A percentile compares a stretch with the other conserved stretches of the same genome.
Conservation (phyloP, 1,140 invertebrate genomes). For the Achroia grisella region DNA sequence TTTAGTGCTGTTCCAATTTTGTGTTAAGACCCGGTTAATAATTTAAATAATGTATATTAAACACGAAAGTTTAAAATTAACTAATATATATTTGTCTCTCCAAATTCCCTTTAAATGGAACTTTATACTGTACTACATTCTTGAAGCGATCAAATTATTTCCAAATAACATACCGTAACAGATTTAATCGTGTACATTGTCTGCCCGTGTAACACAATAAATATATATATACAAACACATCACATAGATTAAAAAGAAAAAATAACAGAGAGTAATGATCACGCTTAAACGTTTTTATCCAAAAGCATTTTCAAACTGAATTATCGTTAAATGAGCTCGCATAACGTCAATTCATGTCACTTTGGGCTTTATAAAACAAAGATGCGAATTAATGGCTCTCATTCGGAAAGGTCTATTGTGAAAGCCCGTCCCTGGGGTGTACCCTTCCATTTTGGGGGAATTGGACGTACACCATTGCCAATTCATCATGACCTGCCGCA, state of each 20-base stretch:
- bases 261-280: slow-evolving; percentile 16
- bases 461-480: slow-evolving; percentile 57
- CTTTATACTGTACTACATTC: too few relatives aligned
- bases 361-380: slow-evolving; percentile 66
- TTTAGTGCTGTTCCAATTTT: too few relatives aligned
- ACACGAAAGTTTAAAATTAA: too few relatives aligned
- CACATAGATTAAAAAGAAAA: background rate
- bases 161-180: too few relatives aligned
- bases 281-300: slow-evolving; percentile 25
- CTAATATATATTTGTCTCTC: too few relatives aligned
- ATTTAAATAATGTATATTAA: too few relatives aligned
- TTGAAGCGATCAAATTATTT: too few relatives aligned
- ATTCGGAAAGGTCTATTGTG: slow-evolving; percentile 64
- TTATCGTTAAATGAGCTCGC: slow-evolving; percentile 54
- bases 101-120: too few relatives aligned
- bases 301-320: slow-evolving; percentile 42
- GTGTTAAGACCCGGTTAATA: too few relatives aligned
- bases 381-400: slow-evolving; percentile 68
- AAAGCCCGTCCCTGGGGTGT: slow-evolving; percentile 52
- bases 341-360: slow-evolving; percentile 58
- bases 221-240: too few relatives aligned
- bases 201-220: too few relatives aligned
- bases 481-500: slow-evolving; percentile 29
- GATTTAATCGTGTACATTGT: too few relatives aligned
- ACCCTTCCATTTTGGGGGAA: slow-evolving; percentile 67